These are phyloP conservation scores for Drosophila robusta DNA, from an alignment of 2,888 invertebrate species.

Conservation along the genomic window DNA sequence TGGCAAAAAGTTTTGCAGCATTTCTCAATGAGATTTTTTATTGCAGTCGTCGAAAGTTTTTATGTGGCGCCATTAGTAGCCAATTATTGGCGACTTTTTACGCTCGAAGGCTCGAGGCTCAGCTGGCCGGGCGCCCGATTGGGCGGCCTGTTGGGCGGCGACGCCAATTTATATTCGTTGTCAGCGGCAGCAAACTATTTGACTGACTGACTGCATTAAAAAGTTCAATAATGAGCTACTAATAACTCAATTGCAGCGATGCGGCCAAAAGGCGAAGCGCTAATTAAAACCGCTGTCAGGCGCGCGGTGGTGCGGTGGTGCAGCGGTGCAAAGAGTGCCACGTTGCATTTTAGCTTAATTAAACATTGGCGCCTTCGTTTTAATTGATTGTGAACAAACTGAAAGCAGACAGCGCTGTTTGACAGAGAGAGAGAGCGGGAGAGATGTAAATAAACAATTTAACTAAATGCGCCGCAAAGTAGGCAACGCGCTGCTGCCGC, in stretches of 20 bases:
- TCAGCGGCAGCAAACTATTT: slow-evolving; percentile 70
- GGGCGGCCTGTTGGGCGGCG: not conserved
- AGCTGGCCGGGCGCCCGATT: not conserved
- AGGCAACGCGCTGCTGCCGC: slow-evolving; percentile 52
- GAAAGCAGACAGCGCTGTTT: slow-evolving; percentile 46
- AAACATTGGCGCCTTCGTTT: slow-evolving; percentile 78
- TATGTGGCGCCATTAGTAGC: slow-evolving; percentile 77
- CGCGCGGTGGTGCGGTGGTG: not conserved
- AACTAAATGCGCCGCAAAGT: slow-evolving; percentile 80
- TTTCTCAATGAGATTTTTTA: slow-evolving; percentile 63
- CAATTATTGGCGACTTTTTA: slow-evolving; percentile 78
- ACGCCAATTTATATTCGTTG: slow-evolving; percentile 72
- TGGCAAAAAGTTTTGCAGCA: slow-evolving; percentile 53
- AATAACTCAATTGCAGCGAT: slow-evolving; percentile 72
- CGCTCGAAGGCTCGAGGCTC: slow-evolving; percentile 40
- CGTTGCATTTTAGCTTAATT: slow-evolving; percentile 78
- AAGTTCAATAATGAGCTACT: slow-evolving; percentile 73
- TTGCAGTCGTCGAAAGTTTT: slow-evolving; percentile 75
- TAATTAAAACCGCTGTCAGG: slow-evolving; percentile 62
- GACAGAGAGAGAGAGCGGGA: not conserved
- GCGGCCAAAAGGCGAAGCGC: slow-evolving; percentile 28
- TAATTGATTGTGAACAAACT: slow-evolving; percentile 80
- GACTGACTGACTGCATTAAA: slow-evolving; percentile 70
- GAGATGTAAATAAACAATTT: slow-evolving; percentile 74
- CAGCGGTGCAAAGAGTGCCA: slow-evolving; percentile 17